phyloP scores from a whole-genome alignment of 2,888 invertebrate genomes.

The Acrobasis suavella region DNA sequence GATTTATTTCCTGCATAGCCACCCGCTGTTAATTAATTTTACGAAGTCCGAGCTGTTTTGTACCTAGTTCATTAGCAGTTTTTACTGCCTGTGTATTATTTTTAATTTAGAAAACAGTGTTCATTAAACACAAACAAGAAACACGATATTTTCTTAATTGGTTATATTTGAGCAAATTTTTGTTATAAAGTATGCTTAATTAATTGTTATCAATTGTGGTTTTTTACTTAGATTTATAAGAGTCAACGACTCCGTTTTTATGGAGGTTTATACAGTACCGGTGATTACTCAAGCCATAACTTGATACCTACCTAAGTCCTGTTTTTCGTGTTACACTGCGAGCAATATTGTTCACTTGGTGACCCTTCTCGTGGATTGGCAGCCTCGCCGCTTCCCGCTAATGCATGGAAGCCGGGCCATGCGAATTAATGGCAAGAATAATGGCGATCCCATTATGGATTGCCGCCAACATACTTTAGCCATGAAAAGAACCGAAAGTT shows the following conservation, averaged over 20 bases:
- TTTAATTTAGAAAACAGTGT: slow-evolving; percentile 22
- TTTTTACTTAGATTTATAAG: neutral
- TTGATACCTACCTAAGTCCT: slow-evolving; percentile 27
- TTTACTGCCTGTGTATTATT: slow-evolving; percentile 28
- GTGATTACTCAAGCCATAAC: no score
- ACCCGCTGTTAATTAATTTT: slow-evolving; percentile 74
- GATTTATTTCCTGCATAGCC: slow-evolving; percentile 68
- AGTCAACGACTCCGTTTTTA: no score
- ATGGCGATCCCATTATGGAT: slow-evolving; percentile 83
- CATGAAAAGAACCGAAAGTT: slow-evolving; percentile 83
- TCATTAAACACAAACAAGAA: slow-evolving; percentile 23
- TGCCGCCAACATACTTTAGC: slow-evolving; percentile 83
- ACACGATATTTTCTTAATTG: slow-evolving; percentile 13
- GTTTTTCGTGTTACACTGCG: slow-evolving; percentile 37
- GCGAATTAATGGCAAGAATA: slow-evolving; percentile 83
- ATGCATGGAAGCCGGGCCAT: slow-evolving; percentile 81
- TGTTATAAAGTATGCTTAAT: neutral
- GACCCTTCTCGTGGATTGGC: slow-evolving; percentile 72
- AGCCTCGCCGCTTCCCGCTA: slow-evolving; percentile 73
- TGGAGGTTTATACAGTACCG: no score
- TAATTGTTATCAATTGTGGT: neutral
- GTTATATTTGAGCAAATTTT: slow-evolving; percentile 4
- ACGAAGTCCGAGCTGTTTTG: slow-evolving; percentile 49
- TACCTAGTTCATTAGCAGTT: slow-evolving; percentile 40
- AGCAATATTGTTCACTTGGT: slow-evolving; percentile 52